Conservation (phyloP, 2,888 invertebrate genomes). For the Gari tellinella region DNA sequence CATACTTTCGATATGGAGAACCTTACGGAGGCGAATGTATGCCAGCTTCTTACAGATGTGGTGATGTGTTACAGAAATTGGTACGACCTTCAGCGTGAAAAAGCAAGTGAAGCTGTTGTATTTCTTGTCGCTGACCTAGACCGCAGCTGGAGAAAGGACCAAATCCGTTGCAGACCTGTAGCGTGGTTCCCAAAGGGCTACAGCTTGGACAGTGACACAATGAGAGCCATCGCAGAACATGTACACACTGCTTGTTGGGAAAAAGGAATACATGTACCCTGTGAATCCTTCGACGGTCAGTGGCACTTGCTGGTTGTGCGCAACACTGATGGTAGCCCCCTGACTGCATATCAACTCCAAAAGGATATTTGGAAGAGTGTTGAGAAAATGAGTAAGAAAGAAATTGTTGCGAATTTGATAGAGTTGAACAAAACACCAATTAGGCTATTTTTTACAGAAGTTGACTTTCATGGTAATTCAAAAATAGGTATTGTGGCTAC, state of each 20-base stretch:
- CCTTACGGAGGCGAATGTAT: background rate
- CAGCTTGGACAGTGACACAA: conserved; percentile 16
- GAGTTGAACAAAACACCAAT: conserved; percentile 15
- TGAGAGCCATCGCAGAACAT: conserved; percentile 16
- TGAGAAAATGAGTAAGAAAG: conserved; percentile 19
- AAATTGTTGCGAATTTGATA: conserved; percentile 16
- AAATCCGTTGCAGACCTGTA: conserved; percentile 13
- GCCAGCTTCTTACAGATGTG: background rate
- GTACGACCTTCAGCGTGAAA: conserved; percentile 11
- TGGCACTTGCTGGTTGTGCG: conserved; percentile 39
- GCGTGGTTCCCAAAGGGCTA: conserved; percentile 33
- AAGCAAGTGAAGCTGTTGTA: conserved; percentile 19
- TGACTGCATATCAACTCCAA: conserved; percentile 39
- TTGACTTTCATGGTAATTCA: too few relatives aligned
- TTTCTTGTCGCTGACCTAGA: conserved; percentile 23
- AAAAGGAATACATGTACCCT: conserved; percentile 25
- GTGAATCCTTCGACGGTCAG: conserved; percentile 33
- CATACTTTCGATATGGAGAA: background rate
- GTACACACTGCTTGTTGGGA: conserved; percentile 19
- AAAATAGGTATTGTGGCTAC: conserved; percentile 3
- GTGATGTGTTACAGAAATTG: background rate
- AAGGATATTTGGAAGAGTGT: conserved; percentile 38
- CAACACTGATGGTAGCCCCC: conserved; percentile 5
- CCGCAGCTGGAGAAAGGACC: conserved; percentile 12
- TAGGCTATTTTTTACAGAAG: conserved; percentile 1